Base-by-base conservation (phyloP, 2,113 vertebrate genomes). In the Actenoides hombroni region DNA sequence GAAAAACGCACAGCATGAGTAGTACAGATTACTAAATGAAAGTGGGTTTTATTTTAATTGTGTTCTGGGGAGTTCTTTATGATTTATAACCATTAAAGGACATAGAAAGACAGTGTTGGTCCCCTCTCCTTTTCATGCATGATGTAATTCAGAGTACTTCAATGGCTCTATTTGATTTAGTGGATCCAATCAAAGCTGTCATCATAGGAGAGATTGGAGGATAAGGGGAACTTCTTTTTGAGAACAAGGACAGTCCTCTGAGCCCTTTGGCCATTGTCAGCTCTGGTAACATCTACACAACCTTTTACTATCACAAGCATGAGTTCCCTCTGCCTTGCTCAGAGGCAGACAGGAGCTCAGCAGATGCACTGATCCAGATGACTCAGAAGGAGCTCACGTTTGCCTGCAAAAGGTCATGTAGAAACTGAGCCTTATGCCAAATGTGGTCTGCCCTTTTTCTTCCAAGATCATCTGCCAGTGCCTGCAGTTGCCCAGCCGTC, bases 1-100 rank as follows among this genome's bases (percentile, higher is more conserved):
- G 70, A 80, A 94, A 63, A 40, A n/a, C 57, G 23, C 26, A 2
- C 75, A 74, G 39, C 59, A 35, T n/a, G 60, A 40, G 42, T 48
- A 53, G 37, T 79, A 40, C 46, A 88, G 83, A 83, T 93, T 95
- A 75, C 40, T 80, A 94, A 83, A 93, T 73, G 69, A 88, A 95
- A 86, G 74, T 68, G 33, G 10, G 73, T 80, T 83, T 63, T 77
- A 44, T 92, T 95, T 86, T 56, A 70, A 39, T 83, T 75, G 40
- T 92, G 23, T 94, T 88, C 81, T n/a, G 25, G 16, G 68, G 37
- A 33, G 10, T 59, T 94, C n/a, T 56, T 93, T 90, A 54, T 86
- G 92, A 29, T 90, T 94, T 81, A 57, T 71, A 73, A 75, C 39
- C 15, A 28, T 64, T 78, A 77, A 76, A 63, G 48, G 60, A 53